phyloP scores from a whole-genome alignment of 2,888 invertebrate species.

The Shargacucullia verbasci region DNA sequence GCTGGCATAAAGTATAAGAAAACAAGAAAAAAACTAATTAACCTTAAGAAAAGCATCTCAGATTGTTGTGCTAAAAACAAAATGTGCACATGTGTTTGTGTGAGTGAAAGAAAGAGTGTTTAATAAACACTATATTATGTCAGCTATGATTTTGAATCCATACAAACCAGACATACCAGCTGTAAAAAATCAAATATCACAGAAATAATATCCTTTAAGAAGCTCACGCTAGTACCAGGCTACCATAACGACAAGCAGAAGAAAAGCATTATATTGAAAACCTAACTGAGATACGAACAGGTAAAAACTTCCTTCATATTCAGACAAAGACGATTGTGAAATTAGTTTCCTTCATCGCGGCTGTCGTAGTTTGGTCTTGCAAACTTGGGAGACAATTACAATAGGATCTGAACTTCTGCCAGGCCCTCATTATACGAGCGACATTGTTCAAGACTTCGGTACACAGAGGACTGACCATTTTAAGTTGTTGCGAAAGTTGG shows the following conservation, averaged over 20 bases:
- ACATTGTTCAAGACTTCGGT: constrained; percentile 39
- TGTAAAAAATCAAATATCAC: too few species aligned
- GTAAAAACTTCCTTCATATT: constrained; percentile 33
- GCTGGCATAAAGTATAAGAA: too few species aligned
- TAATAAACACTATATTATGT: too few species aligned
- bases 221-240: background rate
- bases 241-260: background rate
- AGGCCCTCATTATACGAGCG: constrained; percentile 42
- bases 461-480: constrained; percentile 31
- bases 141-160: too few species aligned
- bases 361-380: constrained; percentile 37
- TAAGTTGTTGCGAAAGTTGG: constrained; percentile 29
- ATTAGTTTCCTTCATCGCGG: constrained; percentile 39
- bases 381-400: constrained; percentile 43
- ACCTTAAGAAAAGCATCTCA: too few species aligned
- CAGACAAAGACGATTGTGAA: constrained; percentile 45
- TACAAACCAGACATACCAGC: too few species aligned
- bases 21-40: too few species aligned
- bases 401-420: constrained; percentile 44
- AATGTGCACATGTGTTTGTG: too few species aligned
- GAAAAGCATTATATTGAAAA: background rate
- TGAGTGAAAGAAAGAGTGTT: too few species aligned
- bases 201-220: background rate
- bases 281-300: constrained; percentile 17
- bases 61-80: too few species aligned